Percentiles rank a stretch among this genome's conserved stretches.
Conservation (phyloP, 2,888 invertebrate genomes). For the Brachycybe producta region DNA sequence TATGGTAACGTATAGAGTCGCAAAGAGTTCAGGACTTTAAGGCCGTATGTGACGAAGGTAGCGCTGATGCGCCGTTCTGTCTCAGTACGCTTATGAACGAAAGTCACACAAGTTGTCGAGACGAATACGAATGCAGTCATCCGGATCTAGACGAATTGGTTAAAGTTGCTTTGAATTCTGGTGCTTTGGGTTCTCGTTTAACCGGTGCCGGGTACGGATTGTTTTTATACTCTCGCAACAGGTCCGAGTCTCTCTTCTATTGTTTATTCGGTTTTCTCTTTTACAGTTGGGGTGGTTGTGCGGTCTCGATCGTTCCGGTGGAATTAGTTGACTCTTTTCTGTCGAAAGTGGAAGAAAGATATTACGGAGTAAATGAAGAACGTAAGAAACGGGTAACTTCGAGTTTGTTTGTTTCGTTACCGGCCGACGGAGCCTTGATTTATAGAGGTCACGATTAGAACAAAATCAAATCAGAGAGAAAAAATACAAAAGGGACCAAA, state of each 20-base stretch:
- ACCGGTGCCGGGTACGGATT: conserved; percentile 74
- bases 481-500: too few species aligned
- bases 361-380: conserved; percentile 46
- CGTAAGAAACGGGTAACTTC: conserved; percentile 40
- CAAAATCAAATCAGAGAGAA: too few species aligned
- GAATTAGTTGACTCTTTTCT: conserved; percentile 54
- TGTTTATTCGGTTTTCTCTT: conserved; percentile 13
- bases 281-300: conserved; percentile 90
- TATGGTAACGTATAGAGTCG: too few species aligned
- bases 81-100: conserved; percentile 73
- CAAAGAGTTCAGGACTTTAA: conserved; percentile 56
- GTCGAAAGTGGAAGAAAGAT: conserved; percentile 50
- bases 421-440: conserved; percentile 35
- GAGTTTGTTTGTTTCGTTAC: conserved; percentile 57
- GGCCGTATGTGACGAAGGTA: conserved; percentile 41
- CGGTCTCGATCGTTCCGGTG: conserved; percentile 65
- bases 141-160: conserved; percentile 71
- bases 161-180: conserved; percentile 48
- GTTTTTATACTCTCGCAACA: neutral
- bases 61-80: conserved; percentile 35
- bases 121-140: conserved; percentile 87
- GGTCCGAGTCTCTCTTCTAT: neutral
- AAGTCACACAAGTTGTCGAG: conserved; percentile 73
- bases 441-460: too few species aligned
- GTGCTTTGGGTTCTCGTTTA: conserved; percentile 69